Evolutionary conservation across 1,140 invertebrate species (phyloP).

Genomic region (Drosophila willistoni): DNA sequence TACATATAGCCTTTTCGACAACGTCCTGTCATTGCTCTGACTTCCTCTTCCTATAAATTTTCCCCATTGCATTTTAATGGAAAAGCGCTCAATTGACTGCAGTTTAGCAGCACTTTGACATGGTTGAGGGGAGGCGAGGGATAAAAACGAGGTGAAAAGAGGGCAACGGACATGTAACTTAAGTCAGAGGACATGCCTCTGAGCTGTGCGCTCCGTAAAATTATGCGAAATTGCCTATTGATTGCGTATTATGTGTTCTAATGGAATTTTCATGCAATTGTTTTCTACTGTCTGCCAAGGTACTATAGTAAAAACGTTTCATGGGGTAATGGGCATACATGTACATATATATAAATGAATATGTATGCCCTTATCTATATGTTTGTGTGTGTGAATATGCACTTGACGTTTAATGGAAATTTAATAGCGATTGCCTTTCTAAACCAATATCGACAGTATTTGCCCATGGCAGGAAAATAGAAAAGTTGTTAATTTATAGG

Average conservation of each 20-base stretch:
- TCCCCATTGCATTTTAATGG: conserved; percentile 59
- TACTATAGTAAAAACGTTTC: conserved; percentile 11
- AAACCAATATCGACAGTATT: background rate
- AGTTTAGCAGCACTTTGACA: conserved; percentile 58
- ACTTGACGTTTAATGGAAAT: conserved; percentile 57
- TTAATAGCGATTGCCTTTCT: conserved; percentile 45
- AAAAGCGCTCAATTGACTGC: conserved; percentile 59
- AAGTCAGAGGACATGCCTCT: conserved; percentile 31
- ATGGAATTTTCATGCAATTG: conserved; percentile 68
- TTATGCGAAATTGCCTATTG: conserved; percentile 70
- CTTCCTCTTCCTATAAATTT: conserved; percentile 11
- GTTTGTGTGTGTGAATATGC: conserved; percentile 34
- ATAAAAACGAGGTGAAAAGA: background rate
- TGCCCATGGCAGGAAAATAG: background rate
- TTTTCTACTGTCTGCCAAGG: conserved; percentile 39
- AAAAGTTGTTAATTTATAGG: conserved; percentile 26
- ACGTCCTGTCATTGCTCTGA: conserved; percentile 51
- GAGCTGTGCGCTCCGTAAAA: conserved; percentile 48
- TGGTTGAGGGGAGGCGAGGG: background rate
- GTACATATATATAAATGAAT: background rate
- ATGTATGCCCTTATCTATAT: background rate
- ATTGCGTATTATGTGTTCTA: conserved; percentile 67
- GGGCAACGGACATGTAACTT: background rate
- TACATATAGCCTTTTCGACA: conserved; percentile 29
- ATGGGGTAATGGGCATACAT: conserved; percentile 26